Base-by-base conservation (phyloP, 2,797 vertebrate species). In the Molossus alvarezi region DNA sequence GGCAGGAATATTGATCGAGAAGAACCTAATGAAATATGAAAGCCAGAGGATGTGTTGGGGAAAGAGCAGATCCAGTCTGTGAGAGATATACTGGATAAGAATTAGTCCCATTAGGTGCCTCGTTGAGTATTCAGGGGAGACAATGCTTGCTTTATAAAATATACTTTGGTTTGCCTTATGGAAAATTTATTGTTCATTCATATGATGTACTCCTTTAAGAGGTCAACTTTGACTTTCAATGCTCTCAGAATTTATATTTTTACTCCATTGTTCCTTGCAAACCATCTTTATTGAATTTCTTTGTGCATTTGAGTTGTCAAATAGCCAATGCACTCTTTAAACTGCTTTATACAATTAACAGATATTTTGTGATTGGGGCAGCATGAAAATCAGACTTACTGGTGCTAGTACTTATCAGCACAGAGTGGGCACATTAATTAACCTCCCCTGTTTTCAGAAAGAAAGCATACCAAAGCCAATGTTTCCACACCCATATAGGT, bases 131-230 rank as follows among this genome's bases (percentile, higher is more conserved):
- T 93, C 83, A 93, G 80, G 37, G 83, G 57, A 97, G 96, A 97
- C 20, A 84, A 53, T 89, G 96, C 82, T 92, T 94, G 65, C 89
- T 95, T 95, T 95, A 94, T 97, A 96, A 97, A 96, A 97, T 94
- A 96, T 87, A 87, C 91, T 94, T 95, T 86, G 91, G 91, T 96
- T 97, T 97, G 88, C 94, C 94, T 97, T 91, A 89, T 82, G 87
- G 95, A 91, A 94, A 96, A 97, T 97, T 95, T 97, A 97, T 95
- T 80, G 88, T 90, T 96, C 96, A 95, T 97, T 97, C 96, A 96
- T 97, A 95, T 96, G 96, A 97, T 96, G 88, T 80, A 95, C 90
- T 97, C 92, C 57, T 97, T 95, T 97, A 96, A 97, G 96, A 97
- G 96, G 97, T 96, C 96, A 97, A 83, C 65, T 97, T 97, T 93